phyloP scores from a whole-genome alignment of 1,140 invertebrate genomes.

The Pachypeltis micranthus region DNA sequence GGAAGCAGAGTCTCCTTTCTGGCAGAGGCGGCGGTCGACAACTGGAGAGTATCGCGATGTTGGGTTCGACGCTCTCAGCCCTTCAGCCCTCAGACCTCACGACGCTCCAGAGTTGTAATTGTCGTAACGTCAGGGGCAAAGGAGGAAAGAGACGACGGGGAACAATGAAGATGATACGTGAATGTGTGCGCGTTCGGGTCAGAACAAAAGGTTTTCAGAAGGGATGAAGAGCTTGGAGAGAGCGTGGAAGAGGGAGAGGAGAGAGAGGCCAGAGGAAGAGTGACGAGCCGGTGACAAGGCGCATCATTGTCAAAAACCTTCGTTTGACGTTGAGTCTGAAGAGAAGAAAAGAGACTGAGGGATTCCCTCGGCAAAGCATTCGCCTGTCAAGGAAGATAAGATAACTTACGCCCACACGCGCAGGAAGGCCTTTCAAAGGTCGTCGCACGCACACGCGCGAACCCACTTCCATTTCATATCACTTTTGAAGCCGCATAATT shows the following conservation, averaged over 20 bases:
- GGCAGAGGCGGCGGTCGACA: neutral
- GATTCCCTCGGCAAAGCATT: neutral
- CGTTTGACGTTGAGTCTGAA: neutral
- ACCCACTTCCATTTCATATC: neutral
- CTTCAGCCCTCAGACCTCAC: neutral
- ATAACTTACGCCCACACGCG: slow-evolving; percentile 8
- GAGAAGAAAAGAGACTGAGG: too few relatives aligned
- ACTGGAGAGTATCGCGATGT: too few relatives aligned
- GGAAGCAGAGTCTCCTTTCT: neutral
- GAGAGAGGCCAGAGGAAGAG: slow-evolving; percentile 8
- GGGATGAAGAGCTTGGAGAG: too few relatives aligned
- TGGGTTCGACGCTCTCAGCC: too few relatives aligned
- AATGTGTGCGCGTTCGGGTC: neutral
- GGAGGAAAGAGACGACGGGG: slow-evolving; percentile 6
- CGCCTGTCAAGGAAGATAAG: neutral
- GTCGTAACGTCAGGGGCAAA: slow-evolving; percentile 14
- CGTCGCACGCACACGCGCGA: neutral
- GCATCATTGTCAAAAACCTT: slow-evolving; percentile 13
- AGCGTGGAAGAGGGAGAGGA: too few relatives aligned
- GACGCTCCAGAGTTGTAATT: neutral
- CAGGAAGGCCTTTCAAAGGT: too few relatives aligned
- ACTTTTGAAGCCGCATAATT: slow-evolving; percentile 3
- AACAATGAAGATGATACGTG: slow-evolving; percentile 5
- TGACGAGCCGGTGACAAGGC: slow-evolving; percentile 11
- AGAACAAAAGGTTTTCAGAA: too few relatives aligned